phyloP scores from a whole-genome alignment of 2,797 vertebrate species.

The Tachyglossus aculeatus region DNA sequence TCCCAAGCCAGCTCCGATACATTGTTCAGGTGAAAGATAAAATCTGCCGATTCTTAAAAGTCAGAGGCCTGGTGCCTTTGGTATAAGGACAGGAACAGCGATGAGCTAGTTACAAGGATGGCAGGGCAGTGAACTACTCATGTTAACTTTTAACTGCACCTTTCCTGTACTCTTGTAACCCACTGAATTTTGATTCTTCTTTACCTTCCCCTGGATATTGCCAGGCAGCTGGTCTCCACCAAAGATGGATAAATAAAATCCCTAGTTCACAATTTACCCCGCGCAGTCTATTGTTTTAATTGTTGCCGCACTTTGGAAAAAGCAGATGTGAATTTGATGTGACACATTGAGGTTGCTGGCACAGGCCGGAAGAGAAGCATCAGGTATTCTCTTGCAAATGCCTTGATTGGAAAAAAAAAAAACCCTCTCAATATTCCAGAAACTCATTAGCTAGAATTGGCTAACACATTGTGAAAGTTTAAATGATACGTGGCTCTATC shows the following conservation, averaged over 20 bases:
- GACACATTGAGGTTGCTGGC: not conserved
- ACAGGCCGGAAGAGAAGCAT: not conserved
- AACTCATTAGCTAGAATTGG: not conserved
- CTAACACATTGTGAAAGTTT: not conserved
- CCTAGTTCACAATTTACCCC: not conserved
- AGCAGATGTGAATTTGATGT: not conserved
- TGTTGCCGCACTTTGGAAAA: slow-evolving; percentile 7
- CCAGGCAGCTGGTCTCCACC: not conserved
- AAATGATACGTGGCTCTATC: not conserved
- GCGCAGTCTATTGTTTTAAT: not conserved
- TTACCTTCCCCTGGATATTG: not conserved
- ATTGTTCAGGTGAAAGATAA: not conserved
- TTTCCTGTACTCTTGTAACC: not conserved
- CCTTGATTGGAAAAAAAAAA: not conserved
- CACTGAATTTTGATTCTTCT: not conserved
- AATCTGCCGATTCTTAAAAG: slow-evolving; percentile 1
- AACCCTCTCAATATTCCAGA: not conserved
- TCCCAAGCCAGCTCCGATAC: not conserved
- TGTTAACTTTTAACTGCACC: slow-evolving; percentile 1
- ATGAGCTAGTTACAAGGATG: no score
- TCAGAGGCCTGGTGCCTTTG: no score
- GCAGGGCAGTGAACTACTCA: not conserved
- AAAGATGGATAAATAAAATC: not conserved
- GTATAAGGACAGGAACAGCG: no score
- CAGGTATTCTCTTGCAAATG: not conserved